Percentiles rank a stretch among this genome's conserved stretches.
Conservation (phyloP, 1,140 invertebrate species). For the Drosophila parvula region DNA sequence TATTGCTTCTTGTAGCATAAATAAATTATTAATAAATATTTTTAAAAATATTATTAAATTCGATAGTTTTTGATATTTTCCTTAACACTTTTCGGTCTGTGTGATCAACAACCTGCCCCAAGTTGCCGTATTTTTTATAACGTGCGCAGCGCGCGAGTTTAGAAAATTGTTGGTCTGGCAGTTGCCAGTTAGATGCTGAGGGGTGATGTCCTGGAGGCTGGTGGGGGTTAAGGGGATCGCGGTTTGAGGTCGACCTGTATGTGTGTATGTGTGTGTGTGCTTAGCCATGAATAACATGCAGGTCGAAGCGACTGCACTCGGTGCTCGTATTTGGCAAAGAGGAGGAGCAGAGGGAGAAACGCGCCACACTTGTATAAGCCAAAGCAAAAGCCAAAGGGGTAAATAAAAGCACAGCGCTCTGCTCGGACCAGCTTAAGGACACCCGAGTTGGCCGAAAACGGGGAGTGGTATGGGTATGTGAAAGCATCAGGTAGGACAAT, state of each 20-base stretch:
- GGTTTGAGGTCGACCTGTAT: conserved; percentile 44
- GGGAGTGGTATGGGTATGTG: neutral
- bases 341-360: conserved; percentile 5
- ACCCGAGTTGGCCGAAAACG: conserved; percentile 21
- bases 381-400: conserved; percentile 73
- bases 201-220: conserved; percentile 4
- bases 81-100: neutral
- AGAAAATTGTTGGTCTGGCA: conserved; percentile 75
- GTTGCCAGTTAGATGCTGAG: conserved; percentile 41
- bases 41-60: neutral
- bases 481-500: conserved; percentile 60
- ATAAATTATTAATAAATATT: neutral
- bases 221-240: conserved; percentile 30
- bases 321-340: conserved; percentile 15
- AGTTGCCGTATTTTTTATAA: conserved; percentile 55
- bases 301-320: conserved; percentile 67
- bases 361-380: conserved; percentile 76
- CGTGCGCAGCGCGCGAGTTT: conserved; percentile 69
- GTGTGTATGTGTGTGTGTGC: conserved; percentile 45
- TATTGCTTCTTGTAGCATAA: too few relatives aligned
- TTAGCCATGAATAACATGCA: conserved; percentile 80
- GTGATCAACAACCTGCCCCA: conserved; percentile 8
- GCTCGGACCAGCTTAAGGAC: conserved; percentile 59
- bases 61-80: neutral
- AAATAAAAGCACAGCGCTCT: conserved; percentile 71